Conservation (phyloP, 2,797 vertebrate species). For the Parauchenoglanis punctatus region DNA sequence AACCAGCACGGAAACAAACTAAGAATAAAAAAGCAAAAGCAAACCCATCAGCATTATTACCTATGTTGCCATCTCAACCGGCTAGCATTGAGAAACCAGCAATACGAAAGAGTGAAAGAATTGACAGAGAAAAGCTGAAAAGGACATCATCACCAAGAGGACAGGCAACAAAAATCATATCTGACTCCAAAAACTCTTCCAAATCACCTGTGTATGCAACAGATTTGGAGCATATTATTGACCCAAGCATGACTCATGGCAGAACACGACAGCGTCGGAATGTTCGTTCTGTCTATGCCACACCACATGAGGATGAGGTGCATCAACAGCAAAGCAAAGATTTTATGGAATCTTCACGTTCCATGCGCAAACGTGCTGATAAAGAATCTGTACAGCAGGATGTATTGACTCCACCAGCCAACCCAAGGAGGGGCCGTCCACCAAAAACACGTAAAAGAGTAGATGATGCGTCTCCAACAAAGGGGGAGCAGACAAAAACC, state of each 20-base stretch:
- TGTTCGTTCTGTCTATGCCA: conserved; percentile 94
- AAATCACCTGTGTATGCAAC: conserved; percentile 85
- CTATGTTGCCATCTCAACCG: conserved; percentile 69
- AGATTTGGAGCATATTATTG: conserved; percentile 82
- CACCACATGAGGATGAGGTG: conserved; percentile 83
- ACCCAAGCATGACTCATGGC: conserved; percentile 83
- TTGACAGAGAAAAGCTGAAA: conserved; percentile 94
- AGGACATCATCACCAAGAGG: conserved; percentile 87
- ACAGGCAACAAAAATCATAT: conserved; percentile 79
- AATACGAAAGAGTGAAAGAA: conserved; percentile 93
- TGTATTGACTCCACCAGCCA: conserved; percentile 70
- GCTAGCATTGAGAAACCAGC: conserved; percentile 82
- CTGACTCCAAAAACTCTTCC: conserved; percentile 80
- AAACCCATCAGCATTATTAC: conserved; percentile 69
- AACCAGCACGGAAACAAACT: conserved; percentile 83
- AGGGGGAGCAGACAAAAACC: conserved; percentile 76
- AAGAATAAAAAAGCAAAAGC: conserved; percentile 91
- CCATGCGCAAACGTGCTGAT: conserved; percentile 85
- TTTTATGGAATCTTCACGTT: conserved; percentile 79
- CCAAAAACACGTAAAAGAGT: conserved; percentile 83
- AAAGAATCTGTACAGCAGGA: conserved; percentile 84
- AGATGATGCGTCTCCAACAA: conserved; percentile 82
- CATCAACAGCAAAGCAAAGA: conserved; percentile 82
- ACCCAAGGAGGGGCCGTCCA: conserved; percentile 75
- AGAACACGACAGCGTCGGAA: conserved; percentile 89